Base-by-base conservation (phyloP, 1,140 invertebrate genomes). In the Aphelinus certus region DNA sequence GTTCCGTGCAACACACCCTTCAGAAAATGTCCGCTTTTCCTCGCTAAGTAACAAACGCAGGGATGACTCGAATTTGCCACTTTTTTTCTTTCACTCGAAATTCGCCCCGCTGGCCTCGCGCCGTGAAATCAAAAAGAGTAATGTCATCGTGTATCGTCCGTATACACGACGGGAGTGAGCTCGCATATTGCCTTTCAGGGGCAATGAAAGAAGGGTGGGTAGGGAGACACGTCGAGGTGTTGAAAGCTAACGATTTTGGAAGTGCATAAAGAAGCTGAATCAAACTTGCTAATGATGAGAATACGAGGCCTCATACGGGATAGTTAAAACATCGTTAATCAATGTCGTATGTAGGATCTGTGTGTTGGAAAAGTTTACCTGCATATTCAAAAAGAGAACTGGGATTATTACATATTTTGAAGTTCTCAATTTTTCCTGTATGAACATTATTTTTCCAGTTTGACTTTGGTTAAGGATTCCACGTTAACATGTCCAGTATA, bases 321-420 rank as follows among this genome's bases (percentile, higher is more conserved):
- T 49, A 2, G 58, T 70, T 62, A 62, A 70, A 62, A 70, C 0
- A 62, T 62, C 68, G 53, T 62, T 70, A 62, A 70, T 62, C 49
- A 43, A 43, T 43, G n/a, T 45, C 10, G 26, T 26, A 26, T 26
- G 26, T 26, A 26, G 26, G 26, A 26, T 26, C 26, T 26, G 26
- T 0, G 26, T 0, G 26, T 26, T 26, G 26, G 26, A 26, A 26
- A 26, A 26, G 26, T 26, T 26, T 26, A 26, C 26, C 26, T 26
- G 26, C 26, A 26, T 0, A 26, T 26, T 26, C 26, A 26, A 26
- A 26, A 26, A 26, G 26, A 26, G 0, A 26, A 26, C 26, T 26
- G 26, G 26, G 26, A 26, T 26, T 26, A 26, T 26, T 26, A 26
- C 26, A 26, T 26, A 26, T 26, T 26, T 26, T 26, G 26, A 26